Evolutionary conservation across 2,113 vertebrate genomes (phyloP).

Genomic region (Megaceryle torquata): DNA sequence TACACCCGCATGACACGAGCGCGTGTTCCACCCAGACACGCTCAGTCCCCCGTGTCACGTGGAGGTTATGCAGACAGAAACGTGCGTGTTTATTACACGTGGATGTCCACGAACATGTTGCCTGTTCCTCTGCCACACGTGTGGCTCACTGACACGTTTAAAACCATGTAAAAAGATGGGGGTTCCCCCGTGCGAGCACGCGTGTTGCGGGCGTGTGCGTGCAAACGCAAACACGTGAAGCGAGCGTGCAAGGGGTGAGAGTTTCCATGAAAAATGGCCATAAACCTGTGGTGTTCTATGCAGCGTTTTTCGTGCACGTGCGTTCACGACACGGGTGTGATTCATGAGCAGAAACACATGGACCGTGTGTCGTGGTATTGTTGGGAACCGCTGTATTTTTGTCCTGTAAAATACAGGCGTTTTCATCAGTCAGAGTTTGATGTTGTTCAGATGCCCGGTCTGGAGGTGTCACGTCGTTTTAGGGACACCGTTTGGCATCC

Average conservation of each 20-base stretch:
- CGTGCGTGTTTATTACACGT: accelerated
- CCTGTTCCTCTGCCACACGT: not conserved
- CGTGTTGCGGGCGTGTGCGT: accelerated
- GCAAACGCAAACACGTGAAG: accelerated
- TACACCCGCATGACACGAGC: accelerated
- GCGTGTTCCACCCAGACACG: not conserved
- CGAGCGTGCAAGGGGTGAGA: accelerated
- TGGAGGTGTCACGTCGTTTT: accelerated
- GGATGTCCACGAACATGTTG: accelerated
- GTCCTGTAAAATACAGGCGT: not conserved
- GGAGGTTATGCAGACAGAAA: accelerated
- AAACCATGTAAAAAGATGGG: accelerated
- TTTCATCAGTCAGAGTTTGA: not conserved
- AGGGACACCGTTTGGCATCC: not conserved
- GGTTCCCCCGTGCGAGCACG: accelerated
- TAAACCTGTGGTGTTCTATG: accelerated
- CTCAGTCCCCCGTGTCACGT: accelerated
- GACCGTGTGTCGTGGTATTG: accelerated
- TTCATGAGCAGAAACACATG: accelerated
- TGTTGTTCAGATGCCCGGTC: accelerated
- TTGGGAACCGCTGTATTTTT: accelerated
- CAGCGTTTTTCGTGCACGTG: accelerated
- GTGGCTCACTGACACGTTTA: accelerated
- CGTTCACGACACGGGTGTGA: accelerated
- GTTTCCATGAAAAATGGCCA: not conserved